phyloP scores from a whole-genome alignment of 2,888 invertebrate species.

The Scrobipalpa costella region DNA sequence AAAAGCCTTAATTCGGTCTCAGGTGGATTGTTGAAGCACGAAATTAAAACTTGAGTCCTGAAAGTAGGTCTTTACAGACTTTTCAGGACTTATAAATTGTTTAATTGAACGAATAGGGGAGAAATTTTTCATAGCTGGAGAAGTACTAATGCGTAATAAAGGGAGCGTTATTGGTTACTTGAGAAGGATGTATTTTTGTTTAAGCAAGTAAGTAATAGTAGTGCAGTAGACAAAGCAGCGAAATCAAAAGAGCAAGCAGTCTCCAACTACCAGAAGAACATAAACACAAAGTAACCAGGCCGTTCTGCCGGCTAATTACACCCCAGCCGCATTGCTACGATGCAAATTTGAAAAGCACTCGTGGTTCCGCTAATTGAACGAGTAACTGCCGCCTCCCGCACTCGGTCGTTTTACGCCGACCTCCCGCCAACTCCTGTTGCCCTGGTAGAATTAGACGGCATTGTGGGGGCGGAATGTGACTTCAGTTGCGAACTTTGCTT shows the following conservation, averaged over 20 bases:
- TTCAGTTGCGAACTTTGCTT: constrained; percentile 16
- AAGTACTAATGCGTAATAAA: background rate
- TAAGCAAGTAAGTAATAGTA: background rate
- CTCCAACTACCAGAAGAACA: constrained; percentile 52
- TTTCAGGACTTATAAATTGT: background rate
- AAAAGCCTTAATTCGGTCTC: constrained; percentile 11
- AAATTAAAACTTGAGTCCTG: constrained; percentile 18
- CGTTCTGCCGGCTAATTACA: constrained; percentile 59
- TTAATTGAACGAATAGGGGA: background rate
- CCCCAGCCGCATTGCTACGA: constrained; percentile 50
- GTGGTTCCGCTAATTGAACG: constrained; percentile 58
- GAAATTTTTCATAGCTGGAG: background rate
- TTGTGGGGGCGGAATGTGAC: constrained; percentile 50
- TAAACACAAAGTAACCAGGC: constrained; percentile 61
- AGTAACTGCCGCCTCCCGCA: constrained; percentile 47
- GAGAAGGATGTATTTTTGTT: background rate
- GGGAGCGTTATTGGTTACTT: background rate
- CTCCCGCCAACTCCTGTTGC: constrained; percentile 50
- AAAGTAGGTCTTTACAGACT: constrained; percentile 1
- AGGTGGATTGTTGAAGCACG: constrained; percentile 14
- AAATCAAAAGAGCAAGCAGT: constrained; percentile 40
- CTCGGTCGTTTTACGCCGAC: constrained; percentile 48
- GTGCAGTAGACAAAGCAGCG: background rate
- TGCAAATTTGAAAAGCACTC: constrained; percentile 65
- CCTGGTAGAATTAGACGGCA: constrained; percentile 54